Evolutionary conservation across 1,140 invertebrate species (phyloP).

Genomic region (Macrosteles quadrilineatus): DNA sequence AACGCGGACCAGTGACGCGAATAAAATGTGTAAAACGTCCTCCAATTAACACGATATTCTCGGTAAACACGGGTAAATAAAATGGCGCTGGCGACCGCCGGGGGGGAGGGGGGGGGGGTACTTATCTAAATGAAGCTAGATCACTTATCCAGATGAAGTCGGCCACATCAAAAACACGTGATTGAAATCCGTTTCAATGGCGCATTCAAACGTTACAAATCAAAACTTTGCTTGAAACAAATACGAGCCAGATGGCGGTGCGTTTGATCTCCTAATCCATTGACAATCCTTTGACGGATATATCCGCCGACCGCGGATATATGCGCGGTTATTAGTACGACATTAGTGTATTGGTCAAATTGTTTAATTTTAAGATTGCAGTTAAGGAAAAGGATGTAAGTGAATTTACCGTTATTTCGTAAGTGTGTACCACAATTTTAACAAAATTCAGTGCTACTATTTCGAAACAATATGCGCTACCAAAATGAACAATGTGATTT

Average conservation of each 20-base stretch:
- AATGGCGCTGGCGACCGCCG: background rate
- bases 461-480: no score
- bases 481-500: no score
- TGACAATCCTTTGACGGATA: no score
- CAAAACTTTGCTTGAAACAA: conserved; percentile 12
- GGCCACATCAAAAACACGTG: conserved; percentile 21
- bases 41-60: conserved; percentile 17
- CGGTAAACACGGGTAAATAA: conserved; percentile 12
- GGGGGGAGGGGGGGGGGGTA: background rate
- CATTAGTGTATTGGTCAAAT: no score
- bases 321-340: no score
- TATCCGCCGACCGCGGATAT: no score
- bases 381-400: no score
- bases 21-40: background rate
- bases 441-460: no score
- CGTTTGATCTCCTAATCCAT: conserved; percentile 20
- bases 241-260: conserved; percentile 9
- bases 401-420: no score
- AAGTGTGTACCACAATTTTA: no score
- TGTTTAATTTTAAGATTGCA: no score
- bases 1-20: background rate
- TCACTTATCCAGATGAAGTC: conserved; percentile 16
- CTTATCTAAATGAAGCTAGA: conserved; percentile 25
- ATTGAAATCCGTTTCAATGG: conserved; percentile 18
- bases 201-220: conserved; percentile 13